Base-by-base conservation (phyloP, 2,797 vertebrate species). In the Rhinatrema bivittatum region DNA sequence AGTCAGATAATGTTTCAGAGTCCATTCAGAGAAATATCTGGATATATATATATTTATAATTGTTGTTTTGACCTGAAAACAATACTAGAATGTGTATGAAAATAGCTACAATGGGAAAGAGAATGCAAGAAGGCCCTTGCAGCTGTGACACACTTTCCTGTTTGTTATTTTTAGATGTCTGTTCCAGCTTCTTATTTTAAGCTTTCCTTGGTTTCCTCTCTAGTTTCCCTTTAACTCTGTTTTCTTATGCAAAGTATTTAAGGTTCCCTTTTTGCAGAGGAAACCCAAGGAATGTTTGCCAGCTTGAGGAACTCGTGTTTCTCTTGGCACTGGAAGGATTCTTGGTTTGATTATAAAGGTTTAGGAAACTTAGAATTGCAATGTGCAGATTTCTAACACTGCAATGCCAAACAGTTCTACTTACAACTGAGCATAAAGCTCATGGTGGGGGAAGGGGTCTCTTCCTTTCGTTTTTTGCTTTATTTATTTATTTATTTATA, bases 91-190 rank as follows among this genome's bases (percentile, higher is more conserved):
- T 62, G 70, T 59, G 68, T 58, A 62, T 68, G 53, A 19, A 45
- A n/a, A 46, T 42, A 45, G 39, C 36, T 56, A 79, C 79, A 84
- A 82, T 76, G 47, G 65, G 29, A 17, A 39, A 45, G 48, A 68
- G 68, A 78, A 73, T 61, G 51, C 32, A 19, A 46, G 50, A 58
- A 55, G 72, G 46, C 31, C 34, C 38, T 53, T 46, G 60, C 72
- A 74, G 64, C 70, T 77, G 70, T 56, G 53, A 56, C 56, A 76
- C 27, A 49, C 56, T 74, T 85, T 81, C 84, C 81, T 70, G 68
- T 18, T 32, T 36, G 48, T 54, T 89, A 89, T 87, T 86, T 86
- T 86, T 86, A 84, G 81, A 48, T 54, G 65, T 61, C 79, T 68
- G 77, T 82, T 81, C 69, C 67, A 41, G 70, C 53, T 64, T 77